Conservation (phyloP, 2,113 vertebrate species). For the Cathartes aura region DNA sequence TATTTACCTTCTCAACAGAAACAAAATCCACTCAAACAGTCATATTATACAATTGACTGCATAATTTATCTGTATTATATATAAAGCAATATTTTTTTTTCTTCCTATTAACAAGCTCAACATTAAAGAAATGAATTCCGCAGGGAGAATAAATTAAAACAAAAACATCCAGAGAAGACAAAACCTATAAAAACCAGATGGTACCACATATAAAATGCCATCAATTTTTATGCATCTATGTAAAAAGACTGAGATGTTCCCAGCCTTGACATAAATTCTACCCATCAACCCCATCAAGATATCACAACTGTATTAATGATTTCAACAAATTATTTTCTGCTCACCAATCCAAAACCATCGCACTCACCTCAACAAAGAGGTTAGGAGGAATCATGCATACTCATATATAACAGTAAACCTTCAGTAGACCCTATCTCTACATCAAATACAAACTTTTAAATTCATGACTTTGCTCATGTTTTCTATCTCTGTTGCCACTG, state of each 20-base stretch:
- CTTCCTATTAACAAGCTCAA: neutral
- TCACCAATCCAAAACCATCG: neutral
- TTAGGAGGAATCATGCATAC: neutral
- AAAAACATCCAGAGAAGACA: constrained; percentile 24
- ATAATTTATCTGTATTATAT: neutral
- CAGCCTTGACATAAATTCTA: neutral
- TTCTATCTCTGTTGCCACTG: neutral
- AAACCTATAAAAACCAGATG: constrained; percentile 34
- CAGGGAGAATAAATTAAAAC: constrained; percentile 15
- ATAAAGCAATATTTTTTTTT: neutral
- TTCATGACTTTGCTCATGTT: neutral
- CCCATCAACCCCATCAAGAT: neutral
- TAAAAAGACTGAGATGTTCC: constrained; percentile 16
- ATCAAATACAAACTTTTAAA: neutral
- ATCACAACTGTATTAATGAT: neutral
- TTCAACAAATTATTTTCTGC: neutral
- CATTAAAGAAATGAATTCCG: constrained; percentile 15
- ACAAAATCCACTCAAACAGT: neutral
- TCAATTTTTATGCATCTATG: neutral
- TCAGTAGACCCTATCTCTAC: neutral
- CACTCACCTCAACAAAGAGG: neutral
- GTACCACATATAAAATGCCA: neutral
- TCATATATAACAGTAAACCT: neutral
- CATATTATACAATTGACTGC: neutral
- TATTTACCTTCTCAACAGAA: neutral